Base-by-base conservation (phyloP, 2,797 vertebrate species). In the Nyctalus aviator region DNA sequence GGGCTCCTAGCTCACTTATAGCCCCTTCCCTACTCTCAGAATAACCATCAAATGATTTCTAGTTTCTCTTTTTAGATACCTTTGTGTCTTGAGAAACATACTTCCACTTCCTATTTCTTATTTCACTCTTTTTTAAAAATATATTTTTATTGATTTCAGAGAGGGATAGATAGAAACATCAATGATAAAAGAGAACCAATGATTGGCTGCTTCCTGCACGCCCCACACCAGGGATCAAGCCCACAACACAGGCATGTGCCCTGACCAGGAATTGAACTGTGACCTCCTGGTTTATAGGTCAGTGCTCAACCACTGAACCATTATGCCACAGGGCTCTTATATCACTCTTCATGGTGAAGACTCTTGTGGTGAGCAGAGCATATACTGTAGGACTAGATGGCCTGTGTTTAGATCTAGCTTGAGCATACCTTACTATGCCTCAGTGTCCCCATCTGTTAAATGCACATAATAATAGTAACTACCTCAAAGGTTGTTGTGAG, bases 391-490 rank as follows among this genome's bases (percentile, higher is more conserved):
- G 75, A 30, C 30, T 46, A 48, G 18, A 8, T 2, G n/a, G 37
- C 59, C 41, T 27, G 30, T 3, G 17, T 77, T 69, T 78, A 75
- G 62, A 69, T 73, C 72, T 69, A 53, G 37, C 27, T 53, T 3
- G 6, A 68, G 27, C 11, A 8, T 1, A 10, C 59, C 3, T 30
- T 57, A 13, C 11, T 0, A 0, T 73, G n/a, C 44, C 85, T 85
- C 48, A 17, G 69, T 72, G 90, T 92, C 75, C 46, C 87, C 75
- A 48, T 66, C 59, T 84, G 46, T 41, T 55, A 82, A 82, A 20
- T 37, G 76, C 4, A 10, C 30, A 4, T 53, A 21, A 62, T 32
- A 66, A 41, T n/a, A 76, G 81, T 23, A 55, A 50, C 30, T 10
- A 8, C 20, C 64, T 84, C 44, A 32, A 4, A 27, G 62, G 23